Conservation (phyloP, 2,888 invertebrate species). For the Drosophila anomelani region DNA sequence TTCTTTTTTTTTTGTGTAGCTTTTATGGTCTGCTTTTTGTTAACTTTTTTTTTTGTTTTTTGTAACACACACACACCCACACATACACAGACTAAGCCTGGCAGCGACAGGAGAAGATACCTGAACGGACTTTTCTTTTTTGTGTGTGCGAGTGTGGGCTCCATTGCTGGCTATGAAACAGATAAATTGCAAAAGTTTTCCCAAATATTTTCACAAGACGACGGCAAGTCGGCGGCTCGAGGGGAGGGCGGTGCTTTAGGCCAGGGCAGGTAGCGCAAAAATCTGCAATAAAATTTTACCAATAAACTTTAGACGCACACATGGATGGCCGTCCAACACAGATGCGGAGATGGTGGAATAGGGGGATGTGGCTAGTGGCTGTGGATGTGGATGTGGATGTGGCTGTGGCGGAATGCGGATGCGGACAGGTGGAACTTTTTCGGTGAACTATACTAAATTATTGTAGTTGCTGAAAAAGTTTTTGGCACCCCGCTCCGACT, state of each 20-base stretch:
- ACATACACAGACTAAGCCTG: slow-evolving; percentile 46
- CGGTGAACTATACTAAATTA: slow-evolving; percentile 75
- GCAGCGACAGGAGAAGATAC: slow-evolving; percentile 65
- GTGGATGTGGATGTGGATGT: not conserved
- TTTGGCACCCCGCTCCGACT: slow-evolving; percentile 14
- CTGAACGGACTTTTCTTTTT: slow-evolving; percentile 46
- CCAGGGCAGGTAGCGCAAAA: slow-evolving; percentile 58
- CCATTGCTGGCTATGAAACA: slow-evolving; percentile 74
- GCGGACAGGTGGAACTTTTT: slow-evolving; percentile 77
- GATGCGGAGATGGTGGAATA: slow-evolving; percentile 14
- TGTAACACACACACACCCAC: not conserved
- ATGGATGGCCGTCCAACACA: slow-evolving; percentile 37
- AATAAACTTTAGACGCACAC: slow-evolving; percentile 72
- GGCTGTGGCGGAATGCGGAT: slow-evolving; percentile 49
- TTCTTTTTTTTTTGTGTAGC: slow-evolving; percentile 19
- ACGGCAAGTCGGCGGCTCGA: slow-evolving; percentile 33
- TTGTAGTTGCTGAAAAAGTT: slow-evolving; percentile 76
- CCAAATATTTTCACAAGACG: slow-evolving; percentile 78
- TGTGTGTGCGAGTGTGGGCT: not conserved
- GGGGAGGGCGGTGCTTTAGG: not conserved
- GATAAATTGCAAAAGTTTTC: slow-evolving; percentile 78
- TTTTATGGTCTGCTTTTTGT: slow-evolving; percentile 14
- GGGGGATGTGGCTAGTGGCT: slow-evolving; percentile 1
- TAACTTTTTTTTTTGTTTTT: not conserved
- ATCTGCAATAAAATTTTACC: slow-evolving; percentile 79